phyloP scores from a whole-genome alignment of 1,140 invertebrate species.

The Atta cephalotes region DNA sequence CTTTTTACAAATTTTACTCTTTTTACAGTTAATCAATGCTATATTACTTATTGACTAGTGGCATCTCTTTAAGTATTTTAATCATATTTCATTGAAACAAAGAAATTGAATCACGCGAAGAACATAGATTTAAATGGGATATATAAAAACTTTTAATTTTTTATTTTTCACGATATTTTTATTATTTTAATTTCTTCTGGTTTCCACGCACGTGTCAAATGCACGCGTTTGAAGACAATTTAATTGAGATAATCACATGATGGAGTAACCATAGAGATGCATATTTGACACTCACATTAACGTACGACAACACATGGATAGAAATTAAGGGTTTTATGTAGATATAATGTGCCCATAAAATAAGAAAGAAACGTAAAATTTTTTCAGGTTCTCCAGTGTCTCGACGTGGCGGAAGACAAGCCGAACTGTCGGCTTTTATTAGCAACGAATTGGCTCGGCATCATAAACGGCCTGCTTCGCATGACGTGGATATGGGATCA shows the following conservation, averaged over 20 bases:
- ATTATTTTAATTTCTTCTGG: too few relatives aligned
- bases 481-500: conserved; percentile 90
- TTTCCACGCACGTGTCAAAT: too few relatives aligned
- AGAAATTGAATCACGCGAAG: neutral
- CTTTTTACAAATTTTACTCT: neutral
- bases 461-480: conserved; percentile 90
- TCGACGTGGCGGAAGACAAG: conserved; percentile 83
- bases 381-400: conserved; percentile 81
- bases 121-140: too few relatives aligned
- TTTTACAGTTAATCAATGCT: neutral
- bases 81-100: neutral
- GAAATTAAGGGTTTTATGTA: too few relatives aligned
- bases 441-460: conserved; percentile 92
- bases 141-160: too few relatives aligned
- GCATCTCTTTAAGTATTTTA: too few relatives aligned
- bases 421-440: conserved; percentile 92
- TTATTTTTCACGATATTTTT: too few relatives aligned
- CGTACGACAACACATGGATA: too few relatives aligned
- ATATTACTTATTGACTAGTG: neutral
- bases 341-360: neutral
- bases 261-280: too few relatives aligned
- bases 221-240: too few relatives aligned
- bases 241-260: too few relatives aligned
- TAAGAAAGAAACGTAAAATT: neutral
- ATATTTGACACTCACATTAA: too few relatives aligned